Base-by-base conservation (phyloP, 2,888 invertebrate species). In the Pterobdella sp. region DNA sequence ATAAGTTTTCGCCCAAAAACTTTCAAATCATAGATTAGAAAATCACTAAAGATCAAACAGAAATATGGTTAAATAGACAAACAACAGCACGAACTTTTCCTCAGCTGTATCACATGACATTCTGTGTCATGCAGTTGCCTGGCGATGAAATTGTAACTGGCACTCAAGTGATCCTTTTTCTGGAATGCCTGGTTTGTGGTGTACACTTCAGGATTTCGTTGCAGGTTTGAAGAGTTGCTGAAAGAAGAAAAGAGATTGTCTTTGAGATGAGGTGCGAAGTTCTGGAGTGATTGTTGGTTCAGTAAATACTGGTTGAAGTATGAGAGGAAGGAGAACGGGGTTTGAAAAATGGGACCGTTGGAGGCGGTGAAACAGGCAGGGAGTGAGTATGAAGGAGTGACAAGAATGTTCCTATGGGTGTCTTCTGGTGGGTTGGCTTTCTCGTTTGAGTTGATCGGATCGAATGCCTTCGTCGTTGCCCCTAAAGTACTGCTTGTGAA, bases 61-160 rank as follows among this genome's bases (percentile, higher is more conserved):
- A n/a, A n/a, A n/a, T n/a, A n/a, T n/a, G n/a, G n/a, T n/a, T n/a
- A n/a, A n/a, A n/a, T n/a, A n/a, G n/a, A n/a, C n/a, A n/a, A n/a
- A n/a, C n/a, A n/a, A n/a, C n/a, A n/a, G n/a, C n/a, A n/a, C n/a
- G 10, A 7, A 71, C 71, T 63, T 71, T 63, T 71, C 34, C 71
- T 71, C 60, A 71, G 71, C 31, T 71, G 49, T 14, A 71, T 71
- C 3, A 71, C 71, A 63, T 71, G 71, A 52, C 71, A 63, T 36
- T 71, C 71, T n/a, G 71, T 71, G 71, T 71, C 71, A 36, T 71
- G 71, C 3, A 71, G 71, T 63, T 71, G 71, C 63, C 56, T 71
- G 2, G 71, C 71, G 22, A 71, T 52, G 35, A 60, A 60, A 63
- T 71, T 71, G 36, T 71, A 71, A 34, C 71, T 71, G 63, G 1